A percentile compares a stretch with the other conserved stretches of the same genome.
Conservation (phyloP, 2,797 vertebrate genomes). For the Tarsius wallacei region DNA sequence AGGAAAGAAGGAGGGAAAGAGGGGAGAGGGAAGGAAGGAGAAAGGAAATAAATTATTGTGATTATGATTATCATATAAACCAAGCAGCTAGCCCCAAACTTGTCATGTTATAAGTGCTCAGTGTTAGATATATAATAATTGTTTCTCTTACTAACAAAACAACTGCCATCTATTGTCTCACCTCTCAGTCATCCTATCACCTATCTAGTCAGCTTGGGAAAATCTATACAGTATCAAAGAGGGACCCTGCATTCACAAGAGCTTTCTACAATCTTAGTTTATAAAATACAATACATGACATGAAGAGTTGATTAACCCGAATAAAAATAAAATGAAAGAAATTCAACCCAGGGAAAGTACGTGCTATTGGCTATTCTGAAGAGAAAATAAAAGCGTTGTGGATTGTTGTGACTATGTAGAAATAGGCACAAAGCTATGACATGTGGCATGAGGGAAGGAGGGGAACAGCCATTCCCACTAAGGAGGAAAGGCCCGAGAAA, state of each 20-base stretch:
- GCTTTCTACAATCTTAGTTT: not conserved
- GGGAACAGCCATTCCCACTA: not conserved
- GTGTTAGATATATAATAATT: not conserved
- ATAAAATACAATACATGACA: not conserved
- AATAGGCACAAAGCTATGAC: not conserved
- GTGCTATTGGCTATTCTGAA: not conserved
- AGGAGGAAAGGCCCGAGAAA: not conserved
- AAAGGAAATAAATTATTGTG: not conserved
- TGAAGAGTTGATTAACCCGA: not conserved
- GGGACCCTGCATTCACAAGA: not conserved
- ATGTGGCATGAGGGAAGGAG: not conserved
- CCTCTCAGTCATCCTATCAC: not conserved
- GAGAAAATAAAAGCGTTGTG: not conserved
- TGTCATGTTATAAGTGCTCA: not conserved
- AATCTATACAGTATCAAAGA: not conserved
- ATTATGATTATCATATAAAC: not conserved
- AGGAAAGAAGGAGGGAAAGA: too few species aligned
- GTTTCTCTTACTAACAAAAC: conserved; percentile 44
- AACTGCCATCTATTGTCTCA: not conserved
- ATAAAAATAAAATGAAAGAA: not conserved
- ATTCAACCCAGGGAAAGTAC: not conserved
- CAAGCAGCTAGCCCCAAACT: not conserved
- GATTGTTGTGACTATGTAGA: not conserved
- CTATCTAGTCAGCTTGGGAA: not conserved
- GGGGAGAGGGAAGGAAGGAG: not conserved